Evolutionary conservation across 1,140 invertebrate species (phyloP), one percentile per base, ranked within the genome.

Genomic region (Apis laboriosa): DNA sequence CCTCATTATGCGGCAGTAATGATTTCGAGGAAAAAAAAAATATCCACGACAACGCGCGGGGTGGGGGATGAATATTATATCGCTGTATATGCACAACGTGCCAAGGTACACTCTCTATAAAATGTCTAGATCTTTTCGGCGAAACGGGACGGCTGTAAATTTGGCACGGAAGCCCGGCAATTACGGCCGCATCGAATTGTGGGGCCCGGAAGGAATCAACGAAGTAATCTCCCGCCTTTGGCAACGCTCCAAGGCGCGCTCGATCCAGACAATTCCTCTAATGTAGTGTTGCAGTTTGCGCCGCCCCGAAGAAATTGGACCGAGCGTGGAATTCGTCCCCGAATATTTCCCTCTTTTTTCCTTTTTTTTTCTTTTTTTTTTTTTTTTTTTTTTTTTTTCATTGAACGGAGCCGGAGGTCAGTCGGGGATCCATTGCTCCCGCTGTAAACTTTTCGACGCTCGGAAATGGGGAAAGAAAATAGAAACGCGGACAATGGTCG

Each of bases 201-300:
- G 56, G 21, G 73, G 49, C 73, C 73, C 61, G 74, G 71, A 82
- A 82, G 74, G 80, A 82, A 77, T 82, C 73, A 61, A 77, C 80
- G 74, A 77, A 61, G 80, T 61, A 82, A 82, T 82, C 72, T 77
- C 80, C 49, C 80, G 28, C 73, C 64, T 82, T 77, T 82, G 80
- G 80, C 80, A 17, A 49, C 63, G 63, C 24, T 56, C 80, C 80
- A 82, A 68, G 19, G 43, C 53, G 19, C 72, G 24, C 55, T 53
- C 72, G 80, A 81, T 81, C n/a, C 73, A 61, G 49, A 70, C 72
- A 43, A 70, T 77, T 77, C 56, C 66, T 77, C 28, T 70, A 56
- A 70, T 68, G 68, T 61, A 70, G 73, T 43, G 56, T 82, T 61
- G 74, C 21, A 67, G 73, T 77, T 63, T 64, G 49, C 24, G 58